Conservation (phyloP, 1,140 invertebrate genomes). For the Acyrthosiphon pisum region DNA sequence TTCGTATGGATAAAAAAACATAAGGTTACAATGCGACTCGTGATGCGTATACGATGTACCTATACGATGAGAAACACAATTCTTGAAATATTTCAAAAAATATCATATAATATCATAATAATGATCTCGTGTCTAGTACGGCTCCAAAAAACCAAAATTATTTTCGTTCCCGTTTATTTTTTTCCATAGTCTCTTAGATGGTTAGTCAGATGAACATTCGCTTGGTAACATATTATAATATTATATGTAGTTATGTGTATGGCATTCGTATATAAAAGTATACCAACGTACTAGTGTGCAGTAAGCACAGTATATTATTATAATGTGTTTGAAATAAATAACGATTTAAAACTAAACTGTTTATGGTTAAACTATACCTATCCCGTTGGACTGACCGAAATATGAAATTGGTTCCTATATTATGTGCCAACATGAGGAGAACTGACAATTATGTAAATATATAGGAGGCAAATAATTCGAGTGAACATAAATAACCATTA, state of each 20-base stretch:
- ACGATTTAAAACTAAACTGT: neutral
- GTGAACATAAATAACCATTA: constrained; percentile 27
- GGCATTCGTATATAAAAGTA: too few relatives aligned
- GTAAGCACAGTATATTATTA: neutral
- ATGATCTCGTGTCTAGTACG: neutral
- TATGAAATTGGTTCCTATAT: neutral
- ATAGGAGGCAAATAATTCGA: neutral
- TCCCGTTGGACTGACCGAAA: neutral
- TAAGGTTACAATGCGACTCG: neutral
- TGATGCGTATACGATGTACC: neutral
- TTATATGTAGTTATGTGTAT: neutral
- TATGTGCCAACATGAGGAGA: neutral
- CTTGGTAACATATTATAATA: neutral
- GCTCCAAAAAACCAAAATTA: neutral
- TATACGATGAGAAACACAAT: neutral
- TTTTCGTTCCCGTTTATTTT: neutral
- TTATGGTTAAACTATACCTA: neutral
- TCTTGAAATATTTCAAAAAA: neutral
- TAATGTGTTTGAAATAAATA: neutral
- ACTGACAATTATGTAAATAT: neutral
- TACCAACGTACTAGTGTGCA: neutral
- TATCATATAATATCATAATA: neutral
- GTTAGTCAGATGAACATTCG: neutral
- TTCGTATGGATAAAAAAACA: neutral
- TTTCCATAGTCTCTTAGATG: neutral